Base-by-base conservation (phyloP, 92 coral and sea anemone genomes). In the Micromussa lordhowensis region DNA sequence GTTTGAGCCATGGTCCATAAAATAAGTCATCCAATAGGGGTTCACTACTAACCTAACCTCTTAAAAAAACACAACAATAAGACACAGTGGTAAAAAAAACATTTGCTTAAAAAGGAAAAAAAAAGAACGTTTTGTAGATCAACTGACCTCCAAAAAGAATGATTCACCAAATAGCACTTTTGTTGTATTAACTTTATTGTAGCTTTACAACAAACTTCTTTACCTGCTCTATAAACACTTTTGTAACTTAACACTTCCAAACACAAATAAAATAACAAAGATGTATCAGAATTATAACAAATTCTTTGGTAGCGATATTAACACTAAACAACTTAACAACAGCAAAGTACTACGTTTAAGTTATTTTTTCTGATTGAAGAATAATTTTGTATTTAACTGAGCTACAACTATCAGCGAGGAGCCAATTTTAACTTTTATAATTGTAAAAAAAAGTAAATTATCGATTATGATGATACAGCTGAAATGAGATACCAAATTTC, bases 241-340 rank as follows among this genome's bases (percentile, higher is more conserved):
- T 28, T 26, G 32, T 26, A 16, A 66, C 17, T 5, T 9, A 63
- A 63, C 30, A 63, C 30, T 63, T 73, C 78, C 48, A 6, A 31
- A 35, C 21, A 18, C 9, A 26, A 40, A 22, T 24, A 40, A 75
- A 40, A 31, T 38, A 53, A 22, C 40, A 21, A 6, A 75, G 17
- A 24, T 75, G 29, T 12, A 38, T 21, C 22, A 77, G 64, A 53
- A 57, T 77, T 77, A 49, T 1, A 49, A 51, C 5, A 49, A 15
- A 77, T 30, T 48, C 35, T 28, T 6, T 28, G 14, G 21, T 77
- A 4, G 22, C 16, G 15, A 12, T 29, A 44, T 74, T 76, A 77
- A 77, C 66, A 29, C 81, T 49, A 77, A 51, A 77, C 17, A 48
- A 77, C 26, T 51, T 38, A 51, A 26, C 81, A 77, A 13, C 31